Percentiles rank a stretch among this genome's conserved stretches.
phyloP scores from a whole-genome alignment of 2,113 vertebrate species.

The Rhombomys opimus region DNA sequence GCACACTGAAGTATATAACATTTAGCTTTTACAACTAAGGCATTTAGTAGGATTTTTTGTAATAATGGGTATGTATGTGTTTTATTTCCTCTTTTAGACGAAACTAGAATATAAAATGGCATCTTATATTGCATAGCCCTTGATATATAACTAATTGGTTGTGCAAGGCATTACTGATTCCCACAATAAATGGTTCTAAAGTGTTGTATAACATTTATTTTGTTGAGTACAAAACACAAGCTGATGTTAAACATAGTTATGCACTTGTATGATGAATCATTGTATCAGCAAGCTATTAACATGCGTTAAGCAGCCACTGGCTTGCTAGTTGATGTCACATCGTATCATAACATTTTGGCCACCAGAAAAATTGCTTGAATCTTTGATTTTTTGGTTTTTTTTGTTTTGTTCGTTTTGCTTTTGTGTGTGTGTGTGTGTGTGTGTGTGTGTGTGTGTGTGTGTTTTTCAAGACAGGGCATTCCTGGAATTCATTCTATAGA shows the following conservation, averaged over 20 bases:
- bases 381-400: background rate
- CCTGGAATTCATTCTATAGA: background rate
- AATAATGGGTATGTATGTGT: background rate
- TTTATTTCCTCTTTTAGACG: slow-evolving; percentile 6
- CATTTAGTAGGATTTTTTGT: background rate
- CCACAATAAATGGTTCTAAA: slow-evolving; percentile 15
- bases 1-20: background rate
- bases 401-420: background rate
- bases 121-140: background rate
- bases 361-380: background rate
- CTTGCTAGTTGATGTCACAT: background rate
- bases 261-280: background rate
- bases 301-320: background rate
- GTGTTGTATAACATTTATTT: background rate
- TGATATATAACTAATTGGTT: background rate
- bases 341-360: background rate
- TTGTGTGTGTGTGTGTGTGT: background rate
- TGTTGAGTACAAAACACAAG: background rate
- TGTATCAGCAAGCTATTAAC: background rate
- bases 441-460: background rate
- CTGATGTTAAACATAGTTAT: background rate
- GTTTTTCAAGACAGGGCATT: background rate
- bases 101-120: background rate
- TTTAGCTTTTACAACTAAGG: background rate
- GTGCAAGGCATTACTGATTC: background rate